Base-by-base conservation (phyloP, 2,888 invertebrate species). In the Drosophila anceps region DNA sequence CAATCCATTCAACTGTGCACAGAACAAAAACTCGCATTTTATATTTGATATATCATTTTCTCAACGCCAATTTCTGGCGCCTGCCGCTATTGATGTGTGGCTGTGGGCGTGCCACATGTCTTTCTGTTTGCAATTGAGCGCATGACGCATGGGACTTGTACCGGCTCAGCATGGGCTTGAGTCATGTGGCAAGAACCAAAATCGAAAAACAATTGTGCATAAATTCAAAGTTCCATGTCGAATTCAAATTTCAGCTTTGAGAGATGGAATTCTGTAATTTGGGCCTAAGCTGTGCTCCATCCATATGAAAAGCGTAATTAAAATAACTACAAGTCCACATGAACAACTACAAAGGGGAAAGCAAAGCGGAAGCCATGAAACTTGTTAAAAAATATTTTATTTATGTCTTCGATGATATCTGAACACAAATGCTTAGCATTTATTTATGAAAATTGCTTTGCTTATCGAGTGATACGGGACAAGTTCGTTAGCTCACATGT, bases 101-200 rank as follows among this genome's bases (percentile, higher is more conserved):
- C 2, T 41, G 39, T 27, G 53, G 82, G 84, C 71, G 79, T 69
- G 81, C 64, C 65, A 53, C 48, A 55, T 60, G 61, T 29, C 58
- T 72, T 73, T 77, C 63, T 69, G 65, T 54, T 53, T 70, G 69
- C 81, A 73, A 80, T 70, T 80, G 73, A 68, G 54, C 50, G 87
- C 79, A 87, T 84, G 85, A 84, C 87, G 77, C 84, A 88, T 76
- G 61, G 46, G 69, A 75, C 51, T 72, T 73, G 53, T 65, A 13
- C 18, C 58, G 46, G 64, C 46, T 15, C 62, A 4, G 24, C 44
- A 24, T 20, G 43, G 55, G 41, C 48, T 59, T 65, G 50, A 67
- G 29, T 24, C 48, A 48, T 44, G 51, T 1, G 37, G 20, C 50
- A n/a, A 41, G 55, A 18, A 9, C 18, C 13, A 1, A 53, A 24